These are phyloP conservation scores for Coracias cyanogaster DNA, from an alignment of 2,797 vertebrate genomes.

Conservation along the genomic window DNA sequence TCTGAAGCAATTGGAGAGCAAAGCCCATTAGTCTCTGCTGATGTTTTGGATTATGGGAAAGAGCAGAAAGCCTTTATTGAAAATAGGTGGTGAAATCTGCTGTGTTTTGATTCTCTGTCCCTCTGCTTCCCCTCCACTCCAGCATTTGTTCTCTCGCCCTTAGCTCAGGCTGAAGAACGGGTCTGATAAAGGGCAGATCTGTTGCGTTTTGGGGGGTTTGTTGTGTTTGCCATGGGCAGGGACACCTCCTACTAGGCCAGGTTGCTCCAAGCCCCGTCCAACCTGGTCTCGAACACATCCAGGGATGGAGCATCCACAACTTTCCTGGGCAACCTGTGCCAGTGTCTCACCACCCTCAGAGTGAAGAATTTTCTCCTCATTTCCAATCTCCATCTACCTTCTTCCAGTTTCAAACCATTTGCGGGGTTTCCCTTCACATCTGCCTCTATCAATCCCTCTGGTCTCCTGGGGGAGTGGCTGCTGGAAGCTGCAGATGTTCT, in stretches of 20 bases:
- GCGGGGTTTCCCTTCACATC: background rate
- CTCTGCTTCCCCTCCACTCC: background rate
- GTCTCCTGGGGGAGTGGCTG: background rate
- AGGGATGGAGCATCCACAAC: too few relatives aligned
- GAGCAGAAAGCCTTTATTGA: background rate
- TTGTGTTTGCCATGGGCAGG: background rate
- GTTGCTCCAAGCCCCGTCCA: too few relatives aligned
- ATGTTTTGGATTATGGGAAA: background rate
- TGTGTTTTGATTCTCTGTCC: background rate
- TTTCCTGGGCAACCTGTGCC: too few relatives aligned
- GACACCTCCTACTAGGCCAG: too few relatives aligned
- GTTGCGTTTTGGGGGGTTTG: background rate
- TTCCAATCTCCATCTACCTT: too few relatives aligned
- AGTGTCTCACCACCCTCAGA: too few relatives aligned
- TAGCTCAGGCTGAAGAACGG: background rate
- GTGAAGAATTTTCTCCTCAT: too few relatives aligned
- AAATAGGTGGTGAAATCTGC: background rate
- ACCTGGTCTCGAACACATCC: too few relatives aligned
- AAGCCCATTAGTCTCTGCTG: rapidly evolving
- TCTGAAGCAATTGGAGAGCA: background rate
- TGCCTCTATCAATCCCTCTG: background rate
- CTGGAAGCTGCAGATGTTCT: background rate
- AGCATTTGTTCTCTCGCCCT: background rate
- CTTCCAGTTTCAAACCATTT: background rate
- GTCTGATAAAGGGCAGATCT: background rate